Percentiles rank a stretch among this genome's conserved stretches.
Evolutionary conservation across 2,888 invertebrate genomes (phyloP).

Genomic region (Carcina quercana): DNA sequence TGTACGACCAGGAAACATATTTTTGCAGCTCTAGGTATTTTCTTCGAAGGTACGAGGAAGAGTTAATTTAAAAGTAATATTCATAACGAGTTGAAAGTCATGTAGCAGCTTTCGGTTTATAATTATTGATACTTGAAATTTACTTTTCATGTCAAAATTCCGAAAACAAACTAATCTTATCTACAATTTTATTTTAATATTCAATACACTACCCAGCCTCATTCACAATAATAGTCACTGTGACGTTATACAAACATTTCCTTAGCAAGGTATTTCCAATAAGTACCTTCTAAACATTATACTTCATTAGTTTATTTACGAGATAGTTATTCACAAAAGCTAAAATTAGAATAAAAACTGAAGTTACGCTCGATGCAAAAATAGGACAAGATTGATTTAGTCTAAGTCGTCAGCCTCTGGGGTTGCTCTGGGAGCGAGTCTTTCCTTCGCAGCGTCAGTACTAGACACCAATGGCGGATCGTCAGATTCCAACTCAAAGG

Average conservation of each 20-base stretch:
- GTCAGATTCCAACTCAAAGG: constrained; percentile 23
- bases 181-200: too few species aligned
- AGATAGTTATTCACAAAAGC: constrained; percentile 35
- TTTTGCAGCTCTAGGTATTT: too few species aligned
- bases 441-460: constrained; percentile 15
- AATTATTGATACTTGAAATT: too few species aligned
- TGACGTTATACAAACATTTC: constrained; percentile 2
- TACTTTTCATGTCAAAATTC: too few species aligned
- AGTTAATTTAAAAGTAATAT: too few species aligned
- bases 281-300: constrained; percentile 8
- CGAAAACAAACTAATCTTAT: too few species aligned
- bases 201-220: too few species aligned
- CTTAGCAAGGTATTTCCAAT: constrained; percentile 1
- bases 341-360: constrained; percentile 27
- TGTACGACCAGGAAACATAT: too few species aligned
- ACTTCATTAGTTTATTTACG: constrained; percentile 15
- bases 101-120: too few species aligned
- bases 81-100: too few species aligned
- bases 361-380: constrained; percentile 27
- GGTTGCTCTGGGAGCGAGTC: constrained; percentile 37
- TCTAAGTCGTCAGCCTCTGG: constrained; percentile 58
- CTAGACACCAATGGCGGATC: constrained; percentile 28
- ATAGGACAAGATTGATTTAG: constrained; percentile 33
- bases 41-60: too few species aligned
- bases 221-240: constrained; percentile 3